Base-by-base conservation (phyloP, 2,797 vertebrate genomes). In the Thripadectes ignobilis region DNA sequence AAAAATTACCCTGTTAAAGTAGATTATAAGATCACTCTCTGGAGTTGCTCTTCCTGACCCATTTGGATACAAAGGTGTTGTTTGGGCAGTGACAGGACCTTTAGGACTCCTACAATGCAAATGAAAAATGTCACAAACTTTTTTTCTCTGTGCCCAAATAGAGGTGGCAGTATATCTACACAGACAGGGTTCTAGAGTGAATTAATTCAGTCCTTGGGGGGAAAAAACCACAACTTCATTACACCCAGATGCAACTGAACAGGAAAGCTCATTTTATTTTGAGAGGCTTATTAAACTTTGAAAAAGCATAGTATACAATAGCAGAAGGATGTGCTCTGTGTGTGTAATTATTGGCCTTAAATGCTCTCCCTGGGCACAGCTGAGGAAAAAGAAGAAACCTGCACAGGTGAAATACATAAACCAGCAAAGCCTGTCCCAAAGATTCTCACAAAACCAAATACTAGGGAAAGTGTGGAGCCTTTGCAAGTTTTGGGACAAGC, bases 331-430 rank as follows among this genome's bases (percentile, higher is more conserved):
- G 32, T 95, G 89, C 69, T 94, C 66, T 89, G 95, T 69, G 77
- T 84, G 12, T 63, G 75, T 92, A 91, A 97, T 96, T 92, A 66
- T 61, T 97, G 87, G 82, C 96, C 97, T 98, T 96, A 95, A 95
- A 93, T 96, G 96, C 95, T 94, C 94, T 96, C 63, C 85, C 38
- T 39, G 76, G 91, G 87, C 79, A 88, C 34, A 61, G 85, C 10
- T n/a, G 63, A 88, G 73, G 84, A 86, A 94, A 94, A 95, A 46
- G 59, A 57, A 74, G 62, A 87, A 86, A 85, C 29, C 38, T 73
- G 49, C 46, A 45, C 29, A 46, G 86, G 51, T 62, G 41, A 86
- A 75, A 85, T 17, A 6, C 15, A 57, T 58, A 66, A 72, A 38
- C 18, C 24, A 43, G 4, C 16, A 27, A 43, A 68, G 6, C 7